Evolutionary conservation across 2,888 invertebrate genomes (phyloP).

Genomic region (Drosophila kokeensis): DNA sequence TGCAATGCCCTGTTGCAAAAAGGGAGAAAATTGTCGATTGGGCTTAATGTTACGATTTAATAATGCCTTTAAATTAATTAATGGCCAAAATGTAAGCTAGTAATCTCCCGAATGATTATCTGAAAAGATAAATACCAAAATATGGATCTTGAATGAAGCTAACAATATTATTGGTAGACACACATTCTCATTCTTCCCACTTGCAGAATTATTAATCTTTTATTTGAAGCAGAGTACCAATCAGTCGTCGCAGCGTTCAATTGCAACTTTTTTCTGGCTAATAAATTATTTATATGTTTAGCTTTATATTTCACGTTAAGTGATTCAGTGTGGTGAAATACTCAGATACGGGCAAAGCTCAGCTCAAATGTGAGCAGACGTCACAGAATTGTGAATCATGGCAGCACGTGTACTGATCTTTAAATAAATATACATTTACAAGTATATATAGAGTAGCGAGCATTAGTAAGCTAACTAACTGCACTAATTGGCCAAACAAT

Average conservation of each 20-base stretch:
- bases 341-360: background rate
- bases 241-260: background rate
- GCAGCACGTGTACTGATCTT: slow-evolving; percentile 6
- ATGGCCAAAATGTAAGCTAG: background rate
- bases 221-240: background rate
- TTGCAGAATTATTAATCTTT: background rate
- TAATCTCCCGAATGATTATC: too few species aligned
- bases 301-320: background rate
- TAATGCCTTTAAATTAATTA: background rate
- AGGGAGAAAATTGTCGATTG: background rate
- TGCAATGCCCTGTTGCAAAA: background rate
- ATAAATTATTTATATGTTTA: background rate
- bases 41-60: background rate
- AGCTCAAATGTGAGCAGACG: slow-evolving; percentile 5
- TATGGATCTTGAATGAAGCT: background rate
- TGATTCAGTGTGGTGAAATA: slow-evolving; percentile 18
- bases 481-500: slow-evolving; percentile 26
- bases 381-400: slow-evolving; percentile 39
- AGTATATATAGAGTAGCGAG: background rate
- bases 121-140: too few species aligned
- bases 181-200: background rate
- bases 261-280: background rate
- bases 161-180: background rate
- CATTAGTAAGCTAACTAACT: slow-evolving; percentile 17
- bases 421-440: background rate